A percentile compares a stretch with the other conserved stretches of the same genome.
Conservation (phyloP, 2,888 invertebrate species). For the Oegoconia quadripuncta region DNA sequence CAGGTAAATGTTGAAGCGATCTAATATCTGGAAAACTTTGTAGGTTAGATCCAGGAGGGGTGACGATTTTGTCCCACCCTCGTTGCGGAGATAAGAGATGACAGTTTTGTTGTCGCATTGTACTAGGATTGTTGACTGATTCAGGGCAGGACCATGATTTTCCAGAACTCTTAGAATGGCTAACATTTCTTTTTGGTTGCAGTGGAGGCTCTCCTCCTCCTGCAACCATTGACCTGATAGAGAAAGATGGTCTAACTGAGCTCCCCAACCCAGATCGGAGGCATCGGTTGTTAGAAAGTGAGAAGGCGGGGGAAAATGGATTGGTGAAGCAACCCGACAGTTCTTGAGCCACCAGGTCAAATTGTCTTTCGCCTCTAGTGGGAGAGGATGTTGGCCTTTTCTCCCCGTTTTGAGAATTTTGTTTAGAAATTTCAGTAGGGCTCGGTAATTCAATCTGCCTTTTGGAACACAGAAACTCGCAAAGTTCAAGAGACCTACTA, state of each 20-base stretch:
- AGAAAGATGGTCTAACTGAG: slow-evolving; percentile 7
- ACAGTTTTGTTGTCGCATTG: slow-evolving; percentile 30
- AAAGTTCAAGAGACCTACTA: slow-evolving; percentile 18
- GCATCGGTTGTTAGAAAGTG: slow-evolving; percentile 22
- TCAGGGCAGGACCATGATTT: neutral
- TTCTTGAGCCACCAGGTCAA: slow-evolving; percentile 17
- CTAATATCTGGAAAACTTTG: slow-evolving; percentile 16
- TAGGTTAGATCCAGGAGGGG: slow-evolving; percentile 19
- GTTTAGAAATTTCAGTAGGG: neutral
- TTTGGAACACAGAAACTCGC: slow-evolving; percentile 15
- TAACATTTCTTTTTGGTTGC: slow-evolving; percentile 14
- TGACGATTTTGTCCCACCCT: slow-evolving; percentile 30
- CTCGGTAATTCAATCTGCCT: slow-evolving; percentile 14
- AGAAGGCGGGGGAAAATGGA: slow-evolving; percentile 13
- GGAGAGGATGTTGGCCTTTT: neutral
- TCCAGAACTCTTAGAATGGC: slow-evolving; percentile 3
- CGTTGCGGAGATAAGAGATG: slow-evolving; percentile 26
- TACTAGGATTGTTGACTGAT: neutral
- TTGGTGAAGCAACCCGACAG: neutral
- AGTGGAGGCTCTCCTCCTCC: neutral
- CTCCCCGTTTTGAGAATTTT: neutral
- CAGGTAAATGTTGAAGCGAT: slow-evolving; percentile 16
- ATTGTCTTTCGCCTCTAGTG: neutral
- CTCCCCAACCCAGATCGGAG: slow-evolving; percentile 19
- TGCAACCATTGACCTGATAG: slow-evolving; percentile 1